Base-by-base conservation (phyloP, 2,888 invertebrate genomes). In the Agrotis exclamationis region DNA sequence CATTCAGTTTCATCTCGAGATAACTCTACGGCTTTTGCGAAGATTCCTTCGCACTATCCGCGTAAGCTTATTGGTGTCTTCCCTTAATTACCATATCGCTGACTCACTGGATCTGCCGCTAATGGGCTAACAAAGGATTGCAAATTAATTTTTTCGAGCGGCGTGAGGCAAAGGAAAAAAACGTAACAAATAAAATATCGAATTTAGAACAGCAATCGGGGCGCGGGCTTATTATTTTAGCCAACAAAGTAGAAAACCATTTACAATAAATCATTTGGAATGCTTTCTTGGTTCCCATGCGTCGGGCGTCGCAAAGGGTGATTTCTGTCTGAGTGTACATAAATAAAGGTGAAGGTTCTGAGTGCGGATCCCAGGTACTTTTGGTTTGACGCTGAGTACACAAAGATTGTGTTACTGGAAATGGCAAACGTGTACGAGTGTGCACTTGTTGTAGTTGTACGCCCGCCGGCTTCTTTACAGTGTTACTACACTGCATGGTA, bases 191-290 rank as follows among this genome's bases (percentile, higher is more conserved):
- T 93, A 94, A 95, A 95, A 94, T 91, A 88, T 93, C 87, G 91
- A 94, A 94, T 95, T 94, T 95, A 95, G 95, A 95, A 93, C 94
- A 90, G 91, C 92, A 89, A 92, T 94, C 92, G 88, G 91, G 89
- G 87, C 91, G 90, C 90, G 88, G 90, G 89, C 93, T 94, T 95
- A 96, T 96, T 96, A 96, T 96, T 96, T 96, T 95, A 95, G 95
- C 95, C 96, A 95, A 96, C 96, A 96, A 96, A 95, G 96, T 96
- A 96, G 96, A 96, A 95, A 96, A 95, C 95, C 95, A 96, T 96
- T 96, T 96, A 95, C 96, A 95, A 96, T 96, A 96, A 96, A 96
- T 96, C 96, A 96, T 95, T 95, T 95, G 95, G 95, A 96, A 95
- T 93, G 95, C 94, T 93, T 95, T 95, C 95, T 95, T 90, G 95